Conservation (phyloP, 1,140 invertebrate species). For the Trichonephila inaurata region DNA sequence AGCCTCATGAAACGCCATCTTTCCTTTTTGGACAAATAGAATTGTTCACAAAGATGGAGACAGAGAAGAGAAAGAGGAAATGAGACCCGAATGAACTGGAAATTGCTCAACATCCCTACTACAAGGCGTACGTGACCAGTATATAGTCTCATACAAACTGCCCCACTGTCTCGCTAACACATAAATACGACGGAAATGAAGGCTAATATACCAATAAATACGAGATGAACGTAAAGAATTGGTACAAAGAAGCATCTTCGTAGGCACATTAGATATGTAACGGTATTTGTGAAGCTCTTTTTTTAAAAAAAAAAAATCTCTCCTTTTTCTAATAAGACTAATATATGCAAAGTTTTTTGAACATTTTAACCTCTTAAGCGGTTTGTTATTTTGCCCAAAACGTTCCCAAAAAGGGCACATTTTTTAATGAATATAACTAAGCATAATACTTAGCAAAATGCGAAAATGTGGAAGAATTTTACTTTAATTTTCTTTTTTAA, state of each 20-base stretch:
- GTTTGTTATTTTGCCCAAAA: too few relatives aligned
- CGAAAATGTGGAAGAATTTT: too few relatives aligned
- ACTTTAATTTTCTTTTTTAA: too few relatives aligned
- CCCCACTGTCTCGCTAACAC: neutral
- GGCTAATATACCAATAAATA: slow-evolving; percentile 5
- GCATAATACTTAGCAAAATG: too few relatives aligned
- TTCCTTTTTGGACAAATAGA: neutral
- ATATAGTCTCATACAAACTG: neutral
- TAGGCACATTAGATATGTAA: neutral
- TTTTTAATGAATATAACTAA: too few relatives aligned
- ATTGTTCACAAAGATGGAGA: neutral
- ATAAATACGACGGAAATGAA: slow-evolving; percentile 18
- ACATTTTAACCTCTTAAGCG: too few relatives aligned
- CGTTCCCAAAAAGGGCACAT: too few relatives aligned
- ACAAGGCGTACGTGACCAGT: slow-evolving; percentile 3
- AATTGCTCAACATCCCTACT: slow-evolving; percentile 19
- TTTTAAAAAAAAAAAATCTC: too few relatives aligned
- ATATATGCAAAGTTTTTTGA: too few relatives aligned
- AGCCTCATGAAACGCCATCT: neutral
- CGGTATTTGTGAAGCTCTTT: too few relatives aligned
- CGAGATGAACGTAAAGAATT: neutral
- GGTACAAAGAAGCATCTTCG: neutral
- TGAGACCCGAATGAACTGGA: slow-evolving; percentile 29
- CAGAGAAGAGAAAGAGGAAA: slow-evolving; percentile 7
- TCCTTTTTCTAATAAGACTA: too few relatives aligned